Base-by-base conservation (phyloP, 2,888 invertebrate species). In the Erannis defoliaria region DNA sequence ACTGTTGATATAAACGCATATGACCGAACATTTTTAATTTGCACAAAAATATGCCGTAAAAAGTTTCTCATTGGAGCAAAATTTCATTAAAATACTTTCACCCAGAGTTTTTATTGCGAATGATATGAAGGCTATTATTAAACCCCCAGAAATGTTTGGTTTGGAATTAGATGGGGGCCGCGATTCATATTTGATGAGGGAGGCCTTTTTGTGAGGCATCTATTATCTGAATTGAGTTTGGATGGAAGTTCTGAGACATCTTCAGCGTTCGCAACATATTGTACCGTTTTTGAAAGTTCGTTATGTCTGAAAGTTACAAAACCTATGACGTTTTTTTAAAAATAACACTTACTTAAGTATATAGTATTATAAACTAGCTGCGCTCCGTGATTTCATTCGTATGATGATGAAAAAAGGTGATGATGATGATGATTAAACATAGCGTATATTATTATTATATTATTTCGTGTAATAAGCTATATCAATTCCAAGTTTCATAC, bases 11-110 rank as follows among this genome's bases (percentile, higher is more conserved):
- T 35, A 50, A 38, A 45, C 45, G 50, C 63, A 59, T 64, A 55
- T 64, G 59, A 64, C 59, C 55, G 59, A 64, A 59, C 51, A 64
- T 59, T 64, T 64, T 64, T 64, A 64, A 64, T 64, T 64, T 64
- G 55, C 59, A 64, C 63, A 55, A 64, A 64, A 64, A 49, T 62
- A 55, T 58, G 58, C 58, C 40, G 56, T 56, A 49, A 55, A 55
- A 66, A 66, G 60, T 66, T 66, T 59, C 42, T 42, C 66, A 63
- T 63, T 49, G 53, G 56, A 48, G 54, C 49, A 46, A 55, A 59
- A 66, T 66, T 66, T 62, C 66, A 66, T 66, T 62, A 66, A 62
- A 59, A 60, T 59, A 54, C 59, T 62, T 62, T 14, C 38, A 50
- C 58, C 29, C 35, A 37, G 60, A 45, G 59, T 60, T 64, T 60